Percentiles rank a stretch among this genome's conserved stretches.
These are phyloP conservation scores for Acrocephalus arundinaceus DNA, from an alignment of 2,113 vertebrate species.

Conservation along the genomic window DNA sequence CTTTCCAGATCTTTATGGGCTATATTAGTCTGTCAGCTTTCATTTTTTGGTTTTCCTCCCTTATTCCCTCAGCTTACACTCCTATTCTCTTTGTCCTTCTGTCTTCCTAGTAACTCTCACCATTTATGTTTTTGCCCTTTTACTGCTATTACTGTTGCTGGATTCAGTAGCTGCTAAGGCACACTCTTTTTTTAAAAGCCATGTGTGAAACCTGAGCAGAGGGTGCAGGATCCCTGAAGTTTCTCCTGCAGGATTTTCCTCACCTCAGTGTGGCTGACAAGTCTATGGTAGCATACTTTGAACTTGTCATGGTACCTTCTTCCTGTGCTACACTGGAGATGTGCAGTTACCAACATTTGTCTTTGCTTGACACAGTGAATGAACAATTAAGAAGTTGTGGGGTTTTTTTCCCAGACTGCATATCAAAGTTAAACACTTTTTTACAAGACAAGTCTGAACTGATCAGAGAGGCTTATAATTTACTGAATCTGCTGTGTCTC, in stretches of 20 bases:
- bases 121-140: neutral
- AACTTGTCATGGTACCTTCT: neutral
- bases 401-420: neutral
- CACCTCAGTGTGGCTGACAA: neutral
- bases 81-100: neutral
- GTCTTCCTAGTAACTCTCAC: neutral
- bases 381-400: neutral
- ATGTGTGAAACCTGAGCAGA: neutral
- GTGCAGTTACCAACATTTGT: neutral
- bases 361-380: neutral
- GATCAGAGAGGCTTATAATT: neutral
- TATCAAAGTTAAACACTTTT: neutral
- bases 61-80: neutral
- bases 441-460: neutral
- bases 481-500: neutral
- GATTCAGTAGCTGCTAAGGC: neutral
- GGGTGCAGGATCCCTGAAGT: neutral
- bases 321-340: neutral
- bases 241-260: neutral
- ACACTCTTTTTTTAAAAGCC: neutral
- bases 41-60: conserved; percentile 29
- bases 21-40: conserved; percentile 26
- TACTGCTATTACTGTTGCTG: neutral
- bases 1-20: conserved; percentile 23
- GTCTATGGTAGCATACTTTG: neutral